Base-by-base conservation (phyloP, 2,797 vertebrate genomes). In the Centropyge bicolor region DNA sequence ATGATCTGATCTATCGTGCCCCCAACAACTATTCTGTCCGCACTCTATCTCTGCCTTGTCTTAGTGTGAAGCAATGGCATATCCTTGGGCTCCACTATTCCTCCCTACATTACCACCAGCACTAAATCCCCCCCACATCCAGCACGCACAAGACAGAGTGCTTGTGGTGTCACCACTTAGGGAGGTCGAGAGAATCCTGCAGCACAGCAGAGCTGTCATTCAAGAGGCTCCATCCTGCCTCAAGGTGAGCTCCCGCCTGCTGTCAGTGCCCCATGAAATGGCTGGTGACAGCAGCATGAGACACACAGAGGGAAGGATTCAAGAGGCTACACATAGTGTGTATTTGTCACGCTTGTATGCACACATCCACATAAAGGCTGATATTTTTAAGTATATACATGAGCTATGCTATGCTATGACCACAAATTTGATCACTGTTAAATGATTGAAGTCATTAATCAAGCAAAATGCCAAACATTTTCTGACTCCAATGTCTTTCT, bases 181-280 rank as follows among this genome's bases (percentile, higher is more conserved):
- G 91, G 84, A 89, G 91, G 92, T 93, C 75, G 80, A 88, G 80
- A 82, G 85, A 86, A 91, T 84, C 87, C 90, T 79, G 86, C 84
- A 78, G 87, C 70, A 31, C 85, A 84, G 86, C 88, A 89, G 79
- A 88, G 92, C 91, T 79, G 93, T 95, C 94, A 93, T 80, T 95
- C 93, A 93, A 81, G 83, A 87, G 91, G 70, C 91, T 90, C 87
- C 59, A 13, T 86, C 78, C 82, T 74, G 89, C 92, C 91, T 93
- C 91, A 92, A 95, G 93, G 94, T 94, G 91, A 95, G 90, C 86
- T 86, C 82, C 87, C 45, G 85, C 88, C 86, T 80, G 84, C 76
- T 81, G 84, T 91, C 89, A 79, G 87, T 56, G 73, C 81, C 74
- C 83, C 77, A 55, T 83, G 84, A 88, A 93, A 92, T 70, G 75